phyloP scores from a whole-genome alignment of 2,113 vertebrate species.

The Recurvirostra avosetta region DNA sequence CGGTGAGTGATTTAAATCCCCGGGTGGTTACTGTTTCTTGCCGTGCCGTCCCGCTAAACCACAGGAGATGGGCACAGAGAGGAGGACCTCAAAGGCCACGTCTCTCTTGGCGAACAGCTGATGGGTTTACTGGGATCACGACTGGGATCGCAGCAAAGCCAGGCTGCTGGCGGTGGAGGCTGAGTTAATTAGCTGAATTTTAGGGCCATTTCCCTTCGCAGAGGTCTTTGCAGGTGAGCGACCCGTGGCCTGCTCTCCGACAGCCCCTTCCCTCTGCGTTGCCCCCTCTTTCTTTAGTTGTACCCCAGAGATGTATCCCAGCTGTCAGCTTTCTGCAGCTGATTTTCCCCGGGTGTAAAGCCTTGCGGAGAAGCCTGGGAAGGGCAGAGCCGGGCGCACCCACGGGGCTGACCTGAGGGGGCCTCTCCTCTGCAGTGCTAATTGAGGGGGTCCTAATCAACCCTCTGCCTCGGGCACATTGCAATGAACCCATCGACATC shows the following conservation, averaged over 20 bases:
- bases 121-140: neutral
- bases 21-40: neutral
- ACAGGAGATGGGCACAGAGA: neutral
- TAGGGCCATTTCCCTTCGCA: neutral
- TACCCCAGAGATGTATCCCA: neutral
- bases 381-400: neutral
- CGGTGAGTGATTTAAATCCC: neutral
- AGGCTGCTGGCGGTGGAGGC: neutral
- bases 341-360: neutral
- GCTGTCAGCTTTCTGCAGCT: neutral
- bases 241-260: accelerated
- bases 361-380: neutral
- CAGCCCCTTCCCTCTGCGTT: accelerated
- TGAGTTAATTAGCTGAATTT: neutral
- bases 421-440: neutral
- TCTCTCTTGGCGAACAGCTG: accelerated
- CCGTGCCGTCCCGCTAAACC: accelerated
- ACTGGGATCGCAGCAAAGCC: neutral
- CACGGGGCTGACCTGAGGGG: neutral
- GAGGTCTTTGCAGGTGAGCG: neutral
- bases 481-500: neutral
- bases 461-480: accelerated
- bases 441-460: accelerated
- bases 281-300: neutral
- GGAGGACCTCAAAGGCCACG: neutral